These are phyloP conservation scores for Hypomecis punctinalis DNA, from an alignment of 2,888 invertebrate genomes.

Conservation along the genomic window DNA sequence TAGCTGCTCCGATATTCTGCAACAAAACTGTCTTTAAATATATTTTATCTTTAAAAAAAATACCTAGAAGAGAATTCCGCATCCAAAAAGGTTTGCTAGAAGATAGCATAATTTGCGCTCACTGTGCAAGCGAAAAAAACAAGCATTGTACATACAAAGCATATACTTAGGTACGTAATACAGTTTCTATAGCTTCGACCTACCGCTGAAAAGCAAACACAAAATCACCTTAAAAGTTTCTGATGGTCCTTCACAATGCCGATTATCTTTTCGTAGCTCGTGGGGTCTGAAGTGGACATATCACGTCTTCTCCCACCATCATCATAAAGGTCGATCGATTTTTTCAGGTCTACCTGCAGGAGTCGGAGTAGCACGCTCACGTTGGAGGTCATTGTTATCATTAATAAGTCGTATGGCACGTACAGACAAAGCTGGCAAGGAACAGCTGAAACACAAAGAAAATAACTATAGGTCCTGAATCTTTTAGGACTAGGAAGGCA, in stretches of 20 bases:
- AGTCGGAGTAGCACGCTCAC: conserved; percentile 44
- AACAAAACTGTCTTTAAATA: conserved; percentile 4
- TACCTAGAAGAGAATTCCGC: no score
- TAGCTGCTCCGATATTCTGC: conserved; percentile 44
- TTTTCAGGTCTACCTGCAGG: conserved; percentile 44
- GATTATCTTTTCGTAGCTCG: conserved; percentile 33
- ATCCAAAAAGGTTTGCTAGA: no score
- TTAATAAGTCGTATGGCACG: conserved; percentile 41
- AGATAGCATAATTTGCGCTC: no score
- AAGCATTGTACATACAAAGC: no score
- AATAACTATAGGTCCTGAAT: no score
- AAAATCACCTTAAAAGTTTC: conserved; percentile 41
- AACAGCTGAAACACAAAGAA: conserved; percentile 28
- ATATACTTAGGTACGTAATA: no score
- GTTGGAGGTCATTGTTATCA: conserved; percentile 43
- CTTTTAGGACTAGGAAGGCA: no score
- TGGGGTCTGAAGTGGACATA: conserved; percentile 15
- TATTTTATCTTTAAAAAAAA: no score
- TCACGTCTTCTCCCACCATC: not conserved
- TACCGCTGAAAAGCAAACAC: not conserved
- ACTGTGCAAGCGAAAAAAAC: no score
- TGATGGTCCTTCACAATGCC: conserved; percentile 42
- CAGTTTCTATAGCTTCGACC: no score
- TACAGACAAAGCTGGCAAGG: conserved; percentile 43
- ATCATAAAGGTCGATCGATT: conserved; percentile 22